phyloP scores from a whole-genome alignment of 2,113 vertebrate genomes.

The Cettia cetti region DNA sequence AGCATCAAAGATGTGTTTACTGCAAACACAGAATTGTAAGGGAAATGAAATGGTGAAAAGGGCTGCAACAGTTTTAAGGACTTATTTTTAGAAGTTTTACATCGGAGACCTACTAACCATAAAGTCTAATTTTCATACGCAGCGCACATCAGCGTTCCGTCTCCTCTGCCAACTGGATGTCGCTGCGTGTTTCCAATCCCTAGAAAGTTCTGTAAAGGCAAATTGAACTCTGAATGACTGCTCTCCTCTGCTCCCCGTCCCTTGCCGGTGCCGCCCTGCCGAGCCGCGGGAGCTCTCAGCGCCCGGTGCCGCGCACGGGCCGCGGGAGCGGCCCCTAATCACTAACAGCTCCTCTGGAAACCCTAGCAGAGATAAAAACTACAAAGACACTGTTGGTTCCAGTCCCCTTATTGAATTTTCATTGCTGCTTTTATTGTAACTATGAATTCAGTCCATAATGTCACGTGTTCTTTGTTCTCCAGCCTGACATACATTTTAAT shows the following conservation, averaged over 20 bases:
- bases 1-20: constrained; percentile 45
- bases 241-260: background rate
- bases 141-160: background rate
- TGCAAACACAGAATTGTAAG: background rate
- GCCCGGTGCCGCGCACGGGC: background rate
- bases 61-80: background rate
- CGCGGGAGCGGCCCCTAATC: background rate
- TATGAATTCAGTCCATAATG: constrained; percentile 38
- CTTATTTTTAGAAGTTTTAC: constrained; percentile 32
- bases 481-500: constrained; percentile 55
- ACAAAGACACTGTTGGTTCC: constrained; percentile 55
- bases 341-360: constrained; percentile 58
- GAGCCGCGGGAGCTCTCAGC: background rate
- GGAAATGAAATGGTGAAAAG: constrained; percentile 9
- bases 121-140: background rate
- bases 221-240: background rate
- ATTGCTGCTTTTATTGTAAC: constrained; percentile 60
- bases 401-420: constrained; percentile 61
- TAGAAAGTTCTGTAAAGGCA: background rate
- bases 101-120: background rate
- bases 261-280: background rate
- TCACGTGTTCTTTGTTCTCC: constrained; percentile 61
- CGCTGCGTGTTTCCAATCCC: background rate
- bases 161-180: constrained; percentile 4
- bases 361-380: constrained; percentile 57